Percentiles rank a stretch among this genome's conserved stretches.
phyloP scores from a whole-genome alignment of 2,797 vertebrate genomes.

The Myiotriccus ornatus region DNA sequence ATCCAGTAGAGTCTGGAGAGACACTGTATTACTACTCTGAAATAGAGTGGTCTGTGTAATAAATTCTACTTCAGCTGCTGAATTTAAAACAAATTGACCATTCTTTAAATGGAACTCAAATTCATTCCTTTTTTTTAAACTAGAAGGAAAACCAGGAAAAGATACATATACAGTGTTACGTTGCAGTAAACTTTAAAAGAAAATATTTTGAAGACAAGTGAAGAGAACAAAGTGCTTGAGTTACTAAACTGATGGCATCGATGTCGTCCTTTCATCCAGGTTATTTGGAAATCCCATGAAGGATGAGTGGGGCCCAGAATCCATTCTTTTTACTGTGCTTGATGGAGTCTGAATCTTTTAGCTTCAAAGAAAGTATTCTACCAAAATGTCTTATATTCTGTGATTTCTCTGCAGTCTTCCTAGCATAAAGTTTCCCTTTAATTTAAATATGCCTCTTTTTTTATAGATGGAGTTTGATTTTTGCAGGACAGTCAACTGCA shows the following conservation, averaged over 20 bases:
- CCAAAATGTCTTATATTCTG: not conserved
- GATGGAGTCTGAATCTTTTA: not conserved
- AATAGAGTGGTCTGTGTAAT: not conserved
- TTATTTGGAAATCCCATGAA: not conserved
- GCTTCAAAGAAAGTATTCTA: not conserved
- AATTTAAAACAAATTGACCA: not conserved
- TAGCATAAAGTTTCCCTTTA: not conserved
- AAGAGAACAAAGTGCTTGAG: not conserved
- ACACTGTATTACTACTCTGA: not conserved
- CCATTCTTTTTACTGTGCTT: not conserved
- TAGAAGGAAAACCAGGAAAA: not conserved
- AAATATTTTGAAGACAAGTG: not conserved
- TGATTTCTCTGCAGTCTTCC: not conserved
- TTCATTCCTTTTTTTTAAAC: not conserved
- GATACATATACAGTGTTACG: not conserved
- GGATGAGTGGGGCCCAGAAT: not conserved
- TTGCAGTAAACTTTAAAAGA: constrained; percentile 14
- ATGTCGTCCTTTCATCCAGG: not conserved
- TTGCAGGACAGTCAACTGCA: not conserved
- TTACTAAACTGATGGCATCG: not conserved
- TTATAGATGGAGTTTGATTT: not conserved
- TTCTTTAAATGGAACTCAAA: not conserved
- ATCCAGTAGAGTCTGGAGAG: not conserved
- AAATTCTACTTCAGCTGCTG: not conserved
- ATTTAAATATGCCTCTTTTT: not conserved